A percentile compares a stretch with the other conserved stretches of the same genome.
Evolutionary conservation across 2,888 invertebrate species (phyloP).

Genomic region (Poecilus cupreus): DNA sequence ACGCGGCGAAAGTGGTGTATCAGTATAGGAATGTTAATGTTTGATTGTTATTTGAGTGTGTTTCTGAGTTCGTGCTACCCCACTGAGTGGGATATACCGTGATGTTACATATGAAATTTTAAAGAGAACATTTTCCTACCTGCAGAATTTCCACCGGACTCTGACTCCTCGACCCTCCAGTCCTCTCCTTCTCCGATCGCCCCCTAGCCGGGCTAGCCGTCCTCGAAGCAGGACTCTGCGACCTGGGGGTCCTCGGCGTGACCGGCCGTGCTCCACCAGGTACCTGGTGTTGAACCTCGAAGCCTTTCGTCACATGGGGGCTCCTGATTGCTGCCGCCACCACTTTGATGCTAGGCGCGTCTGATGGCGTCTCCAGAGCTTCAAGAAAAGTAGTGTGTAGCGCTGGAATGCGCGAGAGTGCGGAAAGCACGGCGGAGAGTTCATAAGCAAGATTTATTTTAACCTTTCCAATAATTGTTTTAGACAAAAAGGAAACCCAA

Average conservation of each 20-base stretch:
- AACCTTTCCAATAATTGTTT: no score
- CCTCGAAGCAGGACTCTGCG: slow-evolving; percentile 82
- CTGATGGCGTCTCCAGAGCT: neutral
- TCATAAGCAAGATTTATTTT: no score
- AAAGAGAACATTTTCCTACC: no score
- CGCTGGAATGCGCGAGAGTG: neutral
- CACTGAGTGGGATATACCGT: no score
- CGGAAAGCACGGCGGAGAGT: no score
- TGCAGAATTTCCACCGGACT: neutral
- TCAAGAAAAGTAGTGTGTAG: neutral
- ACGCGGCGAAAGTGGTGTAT: no score
- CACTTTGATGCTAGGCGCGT: slow-evolving; percentile 66
- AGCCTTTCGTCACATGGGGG: slow-evolving; percentile 76
- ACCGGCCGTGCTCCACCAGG: slow-evolving; percentile 58
- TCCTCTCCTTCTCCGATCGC: neutral
- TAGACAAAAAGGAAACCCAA: no score
- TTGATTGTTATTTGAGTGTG: no score
- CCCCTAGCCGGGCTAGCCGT: slow-evolving; percentile 71
- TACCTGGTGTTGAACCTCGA: slow-evolving; percentile 73
- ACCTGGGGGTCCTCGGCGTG: slow-evolving; percentile 76
- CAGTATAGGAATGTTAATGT: no score
- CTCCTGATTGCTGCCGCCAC: slow-evolving; percentile 73
- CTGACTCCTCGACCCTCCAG: neutral
- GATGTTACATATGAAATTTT: no score
- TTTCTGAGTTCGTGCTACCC: no score